Evolutionary conservation across 2,797 vertebrate genomes (phyloP).

Genomic region (Acanthurus leucopareius): DNA sequence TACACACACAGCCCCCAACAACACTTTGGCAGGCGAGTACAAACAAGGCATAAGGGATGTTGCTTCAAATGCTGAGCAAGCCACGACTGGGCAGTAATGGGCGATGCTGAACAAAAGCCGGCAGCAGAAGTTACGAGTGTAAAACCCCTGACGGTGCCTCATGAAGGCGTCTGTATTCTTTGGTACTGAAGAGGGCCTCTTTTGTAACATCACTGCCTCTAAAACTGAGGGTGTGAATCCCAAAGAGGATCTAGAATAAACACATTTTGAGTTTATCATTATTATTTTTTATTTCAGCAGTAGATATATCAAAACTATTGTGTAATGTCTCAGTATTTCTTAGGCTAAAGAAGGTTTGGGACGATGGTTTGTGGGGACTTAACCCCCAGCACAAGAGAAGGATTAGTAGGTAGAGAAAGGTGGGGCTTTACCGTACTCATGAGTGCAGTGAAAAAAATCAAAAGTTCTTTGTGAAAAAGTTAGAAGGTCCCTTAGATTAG

Average conservation of each 20-base stretch:
- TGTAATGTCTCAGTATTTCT: neutral
- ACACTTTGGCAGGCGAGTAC: slow-evolving; percentile 70
- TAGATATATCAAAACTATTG: neutral
- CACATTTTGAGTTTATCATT: neutral
- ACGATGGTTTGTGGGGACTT: neutral
- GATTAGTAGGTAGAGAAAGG: slow-evolving; percentile 25
- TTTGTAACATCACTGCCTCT: slow-evolving; percentile 4
- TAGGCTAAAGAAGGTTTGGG: neutral
- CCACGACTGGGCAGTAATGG: slow-evolving; percentile 49
- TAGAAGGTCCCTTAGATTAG: slow-evolving; percentile 53
- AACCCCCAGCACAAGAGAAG: slow-evolving; percentile 12
- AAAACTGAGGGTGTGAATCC: slow-evolving; percentile 5
- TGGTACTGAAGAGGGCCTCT: slow-evolving; percentile 14
- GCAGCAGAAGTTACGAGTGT: slow-evolving; percentile 42
- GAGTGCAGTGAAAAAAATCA: slow-evolving; percentile 49
- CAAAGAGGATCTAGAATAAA: neutral
- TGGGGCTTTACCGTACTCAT: slow-evolving; percentile 25
- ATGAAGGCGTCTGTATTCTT: slow-evolving; percentile 42
- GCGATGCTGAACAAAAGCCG: slow-evolving; percentile 54
- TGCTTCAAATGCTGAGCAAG: slow-evolving; percentile 65
- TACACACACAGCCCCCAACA: slow-evolving; percentile 56
- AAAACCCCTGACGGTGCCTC: slow-evolving; percentile 44
- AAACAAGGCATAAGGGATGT: slow-evolving; percentile 73
- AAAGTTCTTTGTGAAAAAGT: slow-evolving; percentile 56
- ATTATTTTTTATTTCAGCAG: neutral